Evolutionary conservation across 2,113 vertebrate species (phyloP), one percentile per base, ranked within the genome.

Genomic region (Numida meleagris): DNA sequence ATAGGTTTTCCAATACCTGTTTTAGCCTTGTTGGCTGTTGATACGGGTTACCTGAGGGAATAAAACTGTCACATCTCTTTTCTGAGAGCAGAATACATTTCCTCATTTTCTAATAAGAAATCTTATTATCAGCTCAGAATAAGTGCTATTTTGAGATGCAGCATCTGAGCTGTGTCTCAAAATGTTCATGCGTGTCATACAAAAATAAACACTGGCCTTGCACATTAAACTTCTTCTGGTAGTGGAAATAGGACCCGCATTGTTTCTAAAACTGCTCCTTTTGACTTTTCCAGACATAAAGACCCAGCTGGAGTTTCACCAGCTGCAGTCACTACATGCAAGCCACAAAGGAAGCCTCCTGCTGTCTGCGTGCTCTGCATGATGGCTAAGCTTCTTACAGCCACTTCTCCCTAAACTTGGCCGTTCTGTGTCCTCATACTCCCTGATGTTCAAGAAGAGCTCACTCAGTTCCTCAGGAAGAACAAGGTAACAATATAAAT

Each of bases 151-250:
- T 83, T 83, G 82, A 43, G 73, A 79, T 63, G 74, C 34, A 85
- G 19, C 53, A 55, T 11, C 67, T 38, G 17, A 65, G 23, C 45
- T 10, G 0, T 80, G 8, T 31, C 79, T 48, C 10, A 20, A 61
- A 87, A 34, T 12, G 2, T 33, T 59, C 33, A 19, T 6, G 0
- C 55, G 3, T 61, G 53, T 40, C 59, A 70, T 15, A 17, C 43
- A 83, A 83, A 90, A 82, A 48, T 27, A 68, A 82, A 62, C 59
- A 45, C 17, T n/a, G 34, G 23, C 23, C 70, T 90, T 70, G 27
- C 76, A 88, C 75, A 40, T 73, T 65, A 58, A 93, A 66, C 34
- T 85, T 94, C 66, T 91, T 66, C 36, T 86, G 72, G 34, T 72
- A 61, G 16, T 78, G n/a, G 61, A 89, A 91, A 82, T 10, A 63